These are phyloP conservation scores for Decapterus maruadsi DNA, from an alignment of 2,797 vertebrate genomes.

Conservation along the genomic window DNA sequence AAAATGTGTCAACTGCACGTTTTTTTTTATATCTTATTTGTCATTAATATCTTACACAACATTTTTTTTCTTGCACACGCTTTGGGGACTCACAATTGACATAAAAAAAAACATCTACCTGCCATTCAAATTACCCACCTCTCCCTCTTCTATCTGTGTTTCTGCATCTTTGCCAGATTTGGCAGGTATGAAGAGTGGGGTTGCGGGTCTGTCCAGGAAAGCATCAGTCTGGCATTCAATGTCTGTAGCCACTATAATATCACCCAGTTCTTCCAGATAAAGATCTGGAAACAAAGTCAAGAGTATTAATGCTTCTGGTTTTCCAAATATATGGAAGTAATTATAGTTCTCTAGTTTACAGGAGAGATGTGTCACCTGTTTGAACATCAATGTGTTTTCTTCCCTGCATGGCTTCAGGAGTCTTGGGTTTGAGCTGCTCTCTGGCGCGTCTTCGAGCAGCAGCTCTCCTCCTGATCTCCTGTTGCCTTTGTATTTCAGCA, in stretches of 20 bases:
- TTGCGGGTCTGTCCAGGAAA: slow-evolving; percentile 91
- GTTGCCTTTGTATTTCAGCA: slow-evolving; percentile 81
- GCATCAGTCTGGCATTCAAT: slow-evolving; percentile 93
- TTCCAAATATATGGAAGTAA: background rate
- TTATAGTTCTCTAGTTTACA: background rate
- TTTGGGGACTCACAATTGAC: too few species aligned
- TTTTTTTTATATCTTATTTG: background rate
- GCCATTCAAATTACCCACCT: slow-evolving; percentile 82
- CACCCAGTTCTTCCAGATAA: slow-evolving; percentile 94
- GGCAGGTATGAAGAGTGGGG: slow-evolving; percentile 92
- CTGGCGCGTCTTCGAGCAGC: slow-evolving; percentile 74
- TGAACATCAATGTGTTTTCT: slow-evolving; percentile 90
- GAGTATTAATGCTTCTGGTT: background rate
- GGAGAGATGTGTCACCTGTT: slow-evolving; percentile 85
- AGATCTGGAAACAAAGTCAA: slow-evolving; percentile 85
- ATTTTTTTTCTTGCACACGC: background rate
- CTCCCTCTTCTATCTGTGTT: slow-evolving; percentile 94
- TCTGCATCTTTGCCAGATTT: slow-evolving; percentile 92
- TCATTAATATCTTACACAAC: background rate
- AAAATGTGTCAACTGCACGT: background rate
- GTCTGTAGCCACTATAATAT: slow-evolving; percentile 82
- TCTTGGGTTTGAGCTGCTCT: slow-evolving; percentile 76
- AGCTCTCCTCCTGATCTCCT: slow-evolving; percentile 80
- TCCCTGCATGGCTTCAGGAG: slow-evolving; percentile 87
- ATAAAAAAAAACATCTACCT: background rate